Evolutionary conservation across 2,888 invertebrate species (phyloP).

Genomic region (Ophion ellenae): DNA sequence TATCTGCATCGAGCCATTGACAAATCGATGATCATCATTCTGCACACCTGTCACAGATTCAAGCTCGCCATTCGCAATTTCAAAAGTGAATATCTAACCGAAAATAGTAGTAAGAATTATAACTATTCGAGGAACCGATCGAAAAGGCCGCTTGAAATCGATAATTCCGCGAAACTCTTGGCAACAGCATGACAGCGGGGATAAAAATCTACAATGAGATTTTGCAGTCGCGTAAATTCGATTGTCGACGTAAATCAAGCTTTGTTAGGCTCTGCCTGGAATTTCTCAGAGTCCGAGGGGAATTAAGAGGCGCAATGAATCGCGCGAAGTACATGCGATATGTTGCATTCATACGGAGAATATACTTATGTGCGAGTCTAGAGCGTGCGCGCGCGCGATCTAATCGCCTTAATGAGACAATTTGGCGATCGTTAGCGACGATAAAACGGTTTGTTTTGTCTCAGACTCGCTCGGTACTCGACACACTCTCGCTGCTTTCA

Average conservation of each 20-base stretch:
- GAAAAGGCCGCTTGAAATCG: background rate
- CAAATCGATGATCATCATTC: no score
- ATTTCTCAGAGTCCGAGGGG: slow-evolving; percentile 41
- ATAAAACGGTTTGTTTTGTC: slow-evolving; percentile 79
- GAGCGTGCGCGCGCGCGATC: slow-evolving; percentile 60
- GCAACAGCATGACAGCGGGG: background rate
- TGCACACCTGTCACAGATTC: no score
- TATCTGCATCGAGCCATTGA: no score
- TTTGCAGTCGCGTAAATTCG: slow-evolving; percentile 55
- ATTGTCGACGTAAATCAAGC: slow-evolving; percentile 54
- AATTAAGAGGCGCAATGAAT: slow-evolving; percentile 50
- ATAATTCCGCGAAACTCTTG: background rate
- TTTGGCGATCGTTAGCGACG: slow-evolving; percentile 76
- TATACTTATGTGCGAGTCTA: slow-evolving; percentile 46
- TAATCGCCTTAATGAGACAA: slow-evolving; percentile 77
- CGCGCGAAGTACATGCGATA: slow-evolving; percentile 37
- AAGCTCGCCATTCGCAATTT: no score
- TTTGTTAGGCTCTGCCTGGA: slow-evolving; percentile 42
- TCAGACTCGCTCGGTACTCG: slow-evolving; percentile 58
- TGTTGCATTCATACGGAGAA: slow-evolving; percentile 17
- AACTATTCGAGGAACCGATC: no score
- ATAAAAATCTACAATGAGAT: slow-evolving; percentile 6
- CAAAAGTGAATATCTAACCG: no score
- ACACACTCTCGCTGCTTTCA: slow-evolving; percentile 25
- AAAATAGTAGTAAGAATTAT: no score